Conservation (phyloP, 2,113 vertebrate genomes). For the Siniperca knerii region DNA sequence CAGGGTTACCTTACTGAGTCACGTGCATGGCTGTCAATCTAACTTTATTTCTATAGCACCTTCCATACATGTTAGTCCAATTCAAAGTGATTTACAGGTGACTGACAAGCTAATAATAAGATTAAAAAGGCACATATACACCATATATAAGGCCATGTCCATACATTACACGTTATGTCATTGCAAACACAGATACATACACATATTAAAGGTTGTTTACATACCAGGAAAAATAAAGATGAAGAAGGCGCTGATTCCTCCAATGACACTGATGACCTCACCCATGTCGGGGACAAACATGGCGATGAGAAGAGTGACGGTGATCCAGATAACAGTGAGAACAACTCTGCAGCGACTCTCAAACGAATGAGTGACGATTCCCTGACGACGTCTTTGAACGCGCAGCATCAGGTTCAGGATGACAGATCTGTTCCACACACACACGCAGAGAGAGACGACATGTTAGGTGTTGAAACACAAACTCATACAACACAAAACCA, state of each 20-base stretch:
- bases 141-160: not conserved
- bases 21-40: not conserved
- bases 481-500: not conserved
- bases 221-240: conserved; percentile 97
- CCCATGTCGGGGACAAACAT: conserved; percentile 93
- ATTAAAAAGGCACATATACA: no score
- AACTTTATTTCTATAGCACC: not conserved
- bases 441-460: not conserved
- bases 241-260: conserved; percentile 95
- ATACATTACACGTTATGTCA: not conserved
- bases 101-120: not conserved
- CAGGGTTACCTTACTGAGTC: not conserved
- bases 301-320: conserved; percentile 86
- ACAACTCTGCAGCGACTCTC: conserved; percentile 82
- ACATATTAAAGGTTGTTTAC: conserved; percentile 13
- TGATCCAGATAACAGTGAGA: conserved; percentile 90
- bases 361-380: conserved; percentile 18
- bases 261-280: conserved; percentile 90
- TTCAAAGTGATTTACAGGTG: not conserved
- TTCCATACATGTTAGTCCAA: not conserved
- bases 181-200: not conserved
- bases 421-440: conserved; percentile 85
- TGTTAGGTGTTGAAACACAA: not conserved
- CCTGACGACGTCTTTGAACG: conserved; percentile 48
- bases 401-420: conserved; percentile 86